Evolutionary conservation across 1,140 invertebrate species (phyloP).

Genomic region (Bombyx mandarina): DNA sequence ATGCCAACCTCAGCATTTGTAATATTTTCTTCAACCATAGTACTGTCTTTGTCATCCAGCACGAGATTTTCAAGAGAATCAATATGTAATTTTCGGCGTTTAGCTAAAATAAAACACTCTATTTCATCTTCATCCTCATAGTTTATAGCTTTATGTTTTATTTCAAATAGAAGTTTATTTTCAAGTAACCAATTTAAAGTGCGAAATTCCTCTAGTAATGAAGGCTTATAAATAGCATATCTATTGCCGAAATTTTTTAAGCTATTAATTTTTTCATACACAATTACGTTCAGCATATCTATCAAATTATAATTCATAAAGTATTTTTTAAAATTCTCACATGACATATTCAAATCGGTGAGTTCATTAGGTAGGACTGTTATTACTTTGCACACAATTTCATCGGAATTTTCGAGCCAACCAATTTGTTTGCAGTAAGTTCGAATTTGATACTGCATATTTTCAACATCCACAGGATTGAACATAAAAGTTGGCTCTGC

Average conservation of each 20-base stretch:
- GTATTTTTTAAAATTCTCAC: constrained; percentile 35
- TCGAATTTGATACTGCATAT: constrained; percentile 49
- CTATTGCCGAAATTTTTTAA: constrained; percentile 47
- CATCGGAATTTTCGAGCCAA: constrained; percentile 58
- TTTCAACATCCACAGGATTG: constrained; percentile 27
- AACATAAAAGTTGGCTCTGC: constrained; percentile 30
- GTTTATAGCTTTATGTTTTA: constrained; percentile 45
- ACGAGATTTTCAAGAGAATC: constrained; percentile 40
- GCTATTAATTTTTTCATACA: constrained; percentile 63
- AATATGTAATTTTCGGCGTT: constrained; percentile 45
- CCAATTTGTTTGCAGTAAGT: constrained; percentile 57
- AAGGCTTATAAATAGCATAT: constrained; percentile 55
- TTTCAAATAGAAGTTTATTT: constrained; percentile 28
- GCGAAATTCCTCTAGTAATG: constrained; percentile 44
- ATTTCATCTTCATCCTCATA: constrained; percentile 50
- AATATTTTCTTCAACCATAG: constrained; percentile 46
- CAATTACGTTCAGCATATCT: constrained; percentile 60
- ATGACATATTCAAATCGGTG: constrained; percentile 30
- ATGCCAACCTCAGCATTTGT: constrained; percentile 35
- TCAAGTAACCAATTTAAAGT: constrained; percentile 57
- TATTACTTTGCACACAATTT: constrained; percentile 57
- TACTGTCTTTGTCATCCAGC: constrained; percentile 49
- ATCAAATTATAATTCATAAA: constrained; percentile 52
- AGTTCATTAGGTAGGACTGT: constrained; percentile 46
- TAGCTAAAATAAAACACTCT: constrained; percentile 46